Conservation (phyloP, 2,888 invertebrate genomes). For the Cephus nigrinus region DNA sequence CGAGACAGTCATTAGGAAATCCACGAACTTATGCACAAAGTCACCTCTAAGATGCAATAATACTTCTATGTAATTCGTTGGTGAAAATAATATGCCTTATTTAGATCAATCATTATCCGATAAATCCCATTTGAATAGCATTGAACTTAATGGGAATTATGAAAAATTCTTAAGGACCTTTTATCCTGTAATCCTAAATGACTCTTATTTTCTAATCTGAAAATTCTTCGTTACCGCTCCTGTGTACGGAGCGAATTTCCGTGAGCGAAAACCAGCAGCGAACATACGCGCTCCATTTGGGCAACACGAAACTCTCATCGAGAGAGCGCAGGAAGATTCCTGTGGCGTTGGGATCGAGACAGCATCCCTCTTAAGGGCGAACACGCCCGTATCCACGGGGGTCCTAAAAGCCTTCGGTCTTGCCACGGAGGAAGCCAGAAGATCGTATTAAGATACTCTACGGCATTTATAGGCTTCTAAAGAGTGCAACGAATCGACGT, state of each 20-base stretch:
- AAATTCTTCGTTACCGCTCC: background rate
- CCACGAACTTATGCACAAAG: constrained; percentile 39
- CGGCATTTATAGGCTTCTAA: constrained; percentile 38
- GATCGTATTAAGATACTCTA: constrained; percentile 51
- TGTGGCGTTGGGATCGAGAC: constrained; percentile 3
- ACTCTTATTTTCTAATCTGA: background rate
- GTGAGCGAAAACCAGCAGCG: background rate
- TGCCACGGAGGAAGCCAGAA: constrained; percentile 35
- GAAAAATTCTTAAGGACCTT: background rate
- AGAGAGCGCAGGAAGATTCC: constrained; percentile 22
- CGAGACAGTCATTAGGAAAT: constrained; percentile 47
- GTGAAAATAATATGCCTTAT: background rate
- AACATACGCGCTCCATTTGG: constrained; percentile 28
- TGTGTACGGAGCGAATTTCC: background rate
- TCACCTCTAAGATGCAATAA: constrained; percentile 7
- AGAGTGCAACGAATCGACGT: constrained; percentile 22
- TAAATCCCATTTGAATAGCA: background rate
- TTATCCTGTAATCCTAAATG: background rate
- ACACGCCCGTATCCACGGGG: constrained; percentile 35
- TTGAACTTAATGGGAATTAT: background rate
- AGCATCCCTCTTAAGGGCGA: constrained; percentile 40
- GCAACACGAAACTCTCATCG: constrained; percentile 33
- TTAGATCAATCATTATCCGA: background rate
- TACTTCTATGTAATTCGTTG: background rate
- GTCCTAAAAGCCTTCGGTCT: constrained; percentile 37